Conservation (phyloP, 2,888 invertebrate species). For the Eulithis testata region DNA sequence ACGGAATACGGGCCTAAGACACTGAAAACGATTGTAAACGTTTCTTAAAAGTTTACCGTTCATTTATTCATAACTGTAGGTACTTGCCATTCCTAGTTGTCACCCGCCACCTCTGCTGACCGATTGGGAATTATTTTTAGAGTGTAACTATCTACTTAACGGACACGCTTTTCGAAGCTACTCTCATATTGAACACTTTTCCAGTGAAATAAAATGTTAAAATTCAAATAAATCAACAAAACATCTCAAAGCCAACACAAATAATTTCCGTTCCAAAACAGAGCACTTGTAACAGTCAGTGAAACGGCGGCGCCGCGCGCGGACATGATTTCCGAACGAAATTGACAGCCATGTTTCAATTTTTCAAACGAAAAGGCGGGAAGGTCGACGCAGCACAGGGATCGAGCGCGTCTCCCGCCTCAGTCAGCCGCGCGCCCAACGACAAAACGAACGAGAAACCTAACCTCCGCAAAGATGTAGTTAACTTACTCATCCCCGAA, state of each 20-base stretch:
- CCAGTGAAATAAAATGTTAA: slow-evolving; percentile 9
- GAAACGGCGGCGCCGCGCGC: slow-evolving; percentile 50
- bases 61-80: too few relatives aligned
- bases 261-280: slow-evolving; percentile 41
- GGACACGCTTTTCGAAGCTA: background rate
- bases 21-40: too few relatives aligned
- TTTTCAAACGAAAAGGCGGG: slow-evolving; percentile 79
- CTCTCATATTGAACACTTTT: slow-evolving; percentile 5
- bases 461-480: slow-evolving; percentile 72
- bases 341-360: slow-evolving; percentile 72
- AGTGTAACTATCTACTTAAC: background rate
- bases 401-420: slow-evolving; percentile 53
- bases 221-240: slow-evolving; percentile 34
- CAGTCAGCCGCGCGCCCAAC: slow-evolving; percentile 68
- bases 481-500: slow-evolving; percentile 73
- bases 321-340: slow-evolving; percentile 63
- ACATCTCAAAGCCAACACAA: slow-evolving; percentile 34
- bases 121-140: too few relatives aligned
- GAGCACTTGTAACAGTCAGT: slow-evolving; percentile 63
- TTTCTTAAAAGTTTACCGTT: too few relatives aligned
- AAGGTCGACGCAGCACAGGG: slow-evolving; percentile 64
- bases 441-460: slow-evolving; percentile 56
- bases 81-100: too few relatives aligned
- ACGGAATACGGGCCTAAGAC: too few relatives aligned
- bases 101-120: too few relatives aligned